Evolutionary conservation across 2,888 invertebrate genomes (phyloP).

Genomic region (Argyra leucocephala): DNA sequence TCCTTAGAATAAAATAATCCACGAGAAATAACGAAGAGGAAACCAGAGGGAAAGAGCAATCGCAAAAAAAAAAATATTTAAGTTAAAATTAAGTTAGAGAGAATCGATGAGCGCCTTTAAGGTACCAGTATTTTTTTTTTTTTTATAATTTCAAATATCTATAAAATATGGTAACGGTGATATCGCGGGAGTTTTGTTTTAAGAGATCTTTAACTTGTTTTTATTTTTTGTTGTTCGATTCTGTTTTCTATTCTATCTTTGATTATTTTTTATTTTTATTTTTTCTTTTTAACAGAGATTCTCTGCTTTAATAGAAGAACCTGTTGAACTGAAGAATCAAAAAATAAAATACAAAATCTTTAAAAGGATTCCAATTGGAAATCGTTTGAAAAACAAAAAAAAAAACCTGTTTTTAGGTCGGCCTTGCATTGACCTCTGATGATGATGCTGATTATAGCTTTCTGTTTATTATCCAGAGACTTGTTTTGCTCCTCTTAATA

Average conservation of each 20-base stretch:
- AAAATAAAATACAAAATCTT: neutral
- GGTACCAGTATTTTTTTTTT: no score
- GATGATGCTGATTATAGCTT: no score
- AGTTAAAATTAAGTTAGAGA: no score
- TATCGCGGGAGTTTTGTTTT: neutral
- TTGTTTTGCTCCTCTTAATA: no score
- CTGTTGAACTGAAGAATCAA: neutral
- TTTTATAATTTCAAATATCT: neutral
- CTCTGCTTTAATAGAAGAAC: neutral
- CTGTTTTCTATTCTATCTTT: neutral
- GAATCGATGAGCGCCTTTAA: no score
- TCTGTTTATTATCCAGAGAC: no score
- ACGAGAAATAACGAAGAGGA: no score
- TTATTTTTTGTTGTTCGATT: neutral
- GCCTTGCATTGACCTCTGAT: slow-evolving; percentile 10
- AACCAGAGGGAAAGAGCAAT: no score
- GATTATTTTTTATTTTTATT: neutral
- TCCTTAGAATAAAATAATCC: no score
- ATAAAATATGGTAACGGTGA: neutral
- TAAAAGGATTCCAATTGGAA: slow-evolving; percentile 3
- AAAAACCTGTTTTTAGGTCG: slow-evolving; percentile 5
- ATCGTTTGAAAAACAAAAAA: neutral
- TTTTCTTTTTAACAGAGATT: no score
- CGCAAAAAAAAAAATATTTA: no score
- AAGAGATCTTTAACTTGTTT: neutral